Evolutionary conservation across 2,888 invertebrate species (phyloP), one percentile per base, ranked within the genome.

Genomic region (Parnassius glacialis): DNA sequence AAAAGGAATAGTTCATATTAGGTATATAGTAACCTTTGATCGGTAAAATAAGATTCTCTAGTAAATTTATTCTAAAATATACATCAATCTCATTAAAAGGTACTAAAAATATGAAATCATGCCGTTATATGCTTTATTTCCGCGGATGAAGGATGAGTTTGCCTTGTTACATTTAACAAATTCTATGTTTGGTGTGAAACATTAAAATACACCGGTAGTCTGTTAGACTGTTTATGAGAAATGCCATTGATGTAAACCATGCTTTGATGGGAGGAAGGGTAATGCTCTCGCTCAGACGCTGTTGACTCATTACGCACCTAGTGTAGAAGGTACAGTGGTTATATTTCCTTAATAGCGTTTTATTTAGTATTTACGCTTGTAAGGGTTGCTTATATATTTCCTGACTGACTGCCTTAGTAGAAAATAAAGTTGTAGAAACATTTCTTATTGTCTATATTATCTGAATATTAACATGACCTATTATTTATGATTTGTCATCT

Each of bases 211-310:
- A 50, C 45, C 47, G 45, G 59, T 52, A 52, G 58, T 59, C 54
- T 58, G 58, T 52, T 58, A 20, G 58, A 52, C 44, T 59, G 59
- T 59, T 59, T 53, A 53, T 54, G 53, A 54, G 53, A 16, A 48
- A 53, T 47, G 42, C 59, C 42, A 53, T 53, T 10, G n/a, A 59
- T 54, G 53, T 59, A 42, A 47, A 59, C 53, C 25, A 43, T 47
- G 45, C 42, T 53, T 53, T 59, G 41, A 53, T 59, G 53, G 16
- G 13, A 53, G 59, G 45, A 41, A 53, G 59, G 52, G 43, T 42
- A 50, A 42, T 57, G 51, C 12, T 52, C 25, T 16, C 44, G 57
- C 41, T 56, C 56, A 34, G 34, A 34, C 7, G 34, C 34, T 34
- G 34, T 34, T 7, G 34, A 34, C 34, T 34, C 34, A 34, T 34